Evolutionary conservation across 2,113 vertebrate genomes (phyloP).

Genomic region (Sander vitreus): DNA sequence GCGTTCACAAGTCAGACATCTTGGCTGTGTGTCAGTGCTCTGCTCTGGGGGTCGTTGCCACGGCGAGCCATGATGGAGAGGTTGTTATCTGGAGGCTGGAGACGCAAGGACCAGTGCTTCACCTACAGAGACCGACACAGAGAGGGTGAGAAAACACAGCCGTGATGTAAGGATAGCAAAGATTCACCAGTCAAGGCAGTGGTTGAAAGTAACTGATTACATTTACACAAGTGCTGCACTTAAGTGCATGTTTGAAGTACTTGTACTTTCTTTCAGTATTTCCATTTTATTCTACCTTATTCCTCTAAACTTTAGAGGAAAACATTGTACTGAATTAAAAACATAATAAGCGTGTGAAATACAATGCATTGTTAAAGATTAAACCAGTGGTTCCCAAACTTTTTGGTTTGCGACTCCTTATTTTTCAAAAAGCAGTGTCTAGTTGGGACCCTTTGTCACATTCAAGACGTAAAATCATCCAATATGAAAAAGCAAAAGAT

Average conservation of each 20-base stretch:
- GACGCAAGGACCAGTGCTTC: conserved; percentile 52
- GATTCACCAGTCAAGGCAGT: not conserved
- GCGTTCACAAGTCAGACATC: conserved; percentile 62
- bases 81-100: conserved; percentile 71
- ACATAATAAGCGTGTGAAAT: not conserved
- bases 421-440: not conserved
- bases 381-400: not conserved
- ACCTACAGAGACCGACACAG: conserved; percentile 27
- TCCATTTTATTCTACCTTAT: not conserved
- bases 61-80: conserved; percentile 73
- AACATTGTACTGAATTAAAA: not conserved
- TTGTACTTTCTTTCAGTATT: not conserved
- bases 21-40: conserved; percentile 58
- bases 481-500: not conserved
- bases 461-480: not conserved
- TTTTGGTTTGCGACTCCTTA: not conserved
- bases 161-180: not conserved
- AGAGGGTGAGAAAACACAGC: conserved; percentile 27
- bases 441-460: not conserved
- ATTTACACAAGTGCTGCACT: not conserved
- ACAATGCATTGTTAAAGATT: not conserved
- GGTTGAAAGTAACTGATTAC: not conserved
- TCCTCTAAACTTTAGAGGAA: not conserved
- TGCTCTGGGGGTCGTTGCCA: conserved; percentile 65
- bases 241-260: not conserved